Base-by-base conservation (phyloP, 2,113 vertebrate genomes). In the Orycteropus afer region DNA sequence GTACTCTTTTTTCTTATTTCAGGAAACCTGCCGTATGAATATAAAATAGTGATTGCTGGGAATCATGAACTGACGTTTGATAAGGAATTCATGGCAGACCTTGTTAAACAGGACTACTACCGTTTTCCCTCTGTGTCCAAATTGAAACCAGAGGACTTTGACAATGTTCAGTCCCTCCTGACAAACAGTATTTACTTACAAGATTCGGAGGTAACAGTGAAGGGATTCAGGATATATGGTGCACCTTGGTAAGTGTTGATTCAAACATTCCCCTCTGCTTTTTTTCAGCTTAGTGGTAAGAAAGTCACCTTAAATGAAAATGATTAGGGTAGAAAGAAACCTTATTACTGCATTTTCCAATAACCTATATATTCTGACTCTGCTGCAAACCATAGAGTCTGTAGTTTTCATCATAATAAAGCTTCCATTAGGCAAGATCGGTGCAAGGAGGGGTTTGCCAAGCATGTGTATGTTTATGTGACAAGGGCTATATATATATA, bases 41-140 rank as follows among this genome's bases (percentile, higher is more conserved):
- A 99, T 97, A 99, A 99, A 99, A 99, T 99, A 98, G 99, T 99
- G 98, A 99, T 99, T 97, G 99, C 99, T 84, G 99, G 99, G 89
- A 99, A 99, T 98, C 99, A 99, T 97, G 99, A 99, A 99, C 99
- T 99, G 98, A 99, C 99, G 97, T 99, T 99, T 93, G 99, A 99
- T 98, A 99, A 99, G 98, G 99, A 99, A 99, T 99, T 99, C 98
- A 99, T 99, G 99, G 99, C 99, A 82, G 99, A 99, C 98, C 99
- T 99, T 98, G 99, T 99, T 97, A 99, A 99, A 99, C 99, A 99
- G 99, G 99, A 99, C 99, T 99, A 99, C 99, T 99, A 99, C 98
- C 99, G 99, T 97, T 99, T 99, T 98, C 99, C 99, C 85, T 99
- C 99, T 45, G 99, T 99, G 97, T 99, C 99, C 98, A 99, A 99